A percentile compares a stretch with the other conserved stretches of the same genome.
phyloP scores from a whole-genome alignment of 2,113 vertebrate genomes.

The human (Homo sapiens) region GRCh38 chr3:154537501-154538000 shows the following conservation, averaged over 20 bases:
- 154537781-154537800: constrained; percentile 2
- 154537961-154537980: background rate
- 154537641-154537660: background rate
- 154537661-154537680: background rate
- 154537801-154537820: background rate
- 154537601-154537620: background rate
- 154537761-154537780: background rate
- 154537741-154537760: background rate
- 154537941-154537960: background rate
- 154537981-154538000: background rate
- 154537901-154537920: background rate
- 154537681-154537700: background rate
- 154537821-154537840: background rate
- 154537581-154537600: background rate
- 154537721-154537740: background rate
- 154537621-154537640: background rate
- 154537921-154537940: background rate
- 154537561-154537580: background rate
- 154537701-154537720: background rate
- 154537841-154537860: background rate
- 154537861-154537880: background rate
- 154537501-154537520: background rate
- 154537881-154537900: background rate
- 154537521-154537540: background rate
- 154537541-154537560: background rate